Evolutionary conservation across 1,140 invertebrate genomes (phyloP).

Genomic region (Euwallacea fornicatus): DNA sequence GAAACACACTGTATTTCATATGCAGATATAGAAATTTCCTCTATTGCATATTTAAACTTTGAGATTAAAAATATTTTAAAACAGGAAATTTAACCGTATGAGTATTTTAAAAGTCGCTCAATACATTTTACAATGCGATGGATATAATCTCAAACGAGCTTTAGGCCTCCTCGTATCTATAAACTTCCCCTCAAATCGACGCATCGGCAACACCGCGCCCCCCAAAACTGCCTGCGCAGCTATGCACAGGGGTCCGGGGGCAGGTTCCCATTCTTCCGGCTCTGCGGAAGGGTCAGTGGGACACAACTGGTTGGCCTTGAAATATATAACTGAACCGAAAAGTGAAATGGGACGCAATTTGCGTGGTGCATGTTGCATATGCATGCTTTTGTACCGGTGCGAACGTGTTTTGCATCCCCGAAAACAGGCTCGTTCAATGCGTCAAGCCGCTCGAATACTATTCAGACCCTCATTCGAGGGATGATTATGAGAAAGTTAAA

Average conservation of each 20-base stretch:
- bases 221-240: slow-evolving; percentile 9
- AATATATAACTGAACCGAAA: slow-evolving; percentile 3
- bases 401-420: slow-evolving; percentile 5
- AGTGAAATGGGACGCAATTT: not conserved
- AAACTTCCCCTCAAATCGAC: not conserved
- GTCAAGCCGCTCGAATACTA: too few species aligned
- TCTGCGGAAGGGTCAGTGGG: slow-evolving; percentile 13
- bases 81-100: too few species aligned
- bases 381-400: slow-evolving; percentile 5
- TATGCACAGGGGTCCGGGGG: not conserved
- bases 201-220: slow-evolving; percentile 1
- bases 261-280: slow-evolving; percentile 10
- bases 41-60: too few species aligned
- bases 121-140: too few species aligned
- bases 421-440: not conserved
- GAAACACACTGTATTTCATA: too few species aligned
- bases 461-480: too few species aligned
- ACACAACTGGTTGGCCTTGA: slow-evolving; percentile 20
- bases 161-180: not conserved
- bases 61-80: too few species aligned
- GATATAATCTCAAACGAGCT: not conserved
- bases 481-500: too few species aligned
- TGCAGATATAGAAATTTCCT: too few species aligned
- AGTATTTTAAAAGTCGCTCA: too few species aligned
- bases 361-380: slow-evolving; percentile 4